phyloP scores from a whole-genome alignment of 2,113 vertebrate species.

The Myodes glareolus region DNA sequence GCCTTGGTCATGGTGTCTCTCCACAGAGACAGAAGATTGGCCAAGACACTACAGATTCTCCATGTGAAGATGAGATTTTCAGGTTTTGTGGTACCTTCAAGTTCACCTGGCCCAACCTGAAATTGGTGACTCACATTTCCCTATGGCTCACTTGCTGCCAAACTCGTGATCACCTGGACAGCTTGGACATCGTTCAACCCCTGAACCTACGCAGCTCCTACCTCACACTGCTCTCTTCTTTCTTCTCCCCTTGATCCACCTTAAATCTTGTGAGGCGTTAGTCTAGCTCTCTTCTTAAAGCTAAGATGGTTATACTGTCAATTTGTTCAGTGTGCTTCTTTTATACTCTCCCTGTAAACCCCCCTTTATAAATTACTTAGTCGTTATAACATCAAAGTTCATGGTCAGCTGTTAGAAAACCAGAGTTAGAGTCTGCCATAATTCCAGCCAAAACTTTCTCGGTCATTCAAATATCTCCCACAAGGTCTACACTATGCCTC shows the following conservation, averaged over 20 bases:
- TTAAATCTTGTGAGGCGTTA: background rate
- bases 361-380: background rate
- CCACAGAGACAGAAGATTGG: background rate
- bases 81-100: background rate
- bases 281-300: background rate
- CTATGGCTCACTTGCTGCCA: background rate
- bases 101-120: background rate
- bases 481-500: background rate
- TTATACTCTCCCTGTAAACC: background rate
- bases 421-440: background rate
- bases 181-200: background rate
- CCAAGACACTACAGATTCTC: background rate
- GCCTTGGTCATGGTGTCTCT: background rate
- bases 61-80: slow-evolving; percentile 7
- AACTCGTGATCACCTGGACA: background rate
- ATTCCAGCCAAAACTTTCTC: background rate
- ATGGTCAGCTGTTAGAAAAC: background rate
- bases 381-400: background rate
- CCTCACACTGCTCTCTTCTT: background rate
- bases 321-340: background rate
- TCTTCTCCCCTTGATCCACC: background rate
- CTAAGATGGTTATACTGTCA: background rate
- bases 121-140: background rate
- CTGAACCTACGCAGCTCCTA: background rate
- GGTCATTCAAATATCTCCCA: background rate